Evolutionary conservation across 2,797 vertebrate genomes (phyloP).

Genomic region (Margarornis squamiger): DNA sequence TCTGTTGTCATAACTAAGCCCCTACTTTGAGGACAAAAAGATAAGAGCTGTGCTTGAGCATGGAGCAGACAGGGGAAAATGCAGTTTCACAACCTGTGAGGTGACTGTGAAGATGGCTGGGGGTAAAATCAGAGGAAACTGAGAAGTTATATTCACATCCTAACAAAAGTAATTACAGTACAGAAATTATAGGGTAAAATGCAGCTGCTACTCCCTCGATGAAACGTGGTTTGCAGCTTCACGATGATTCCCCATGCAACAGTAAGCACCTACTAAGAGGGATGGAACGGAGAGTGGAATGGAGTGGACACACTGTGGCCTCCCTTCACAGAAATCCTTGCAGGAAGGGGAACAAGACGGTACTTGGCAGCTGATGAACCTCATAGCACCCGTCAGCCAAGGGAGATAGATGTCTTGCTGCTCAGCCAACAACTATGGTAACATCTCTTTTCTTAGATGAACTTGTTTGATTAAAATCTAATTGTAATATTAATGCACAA

Average conservation of each 20-base stretch:
- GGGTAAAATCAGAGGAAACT: background rate
- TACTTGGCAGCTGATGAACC: background rate
- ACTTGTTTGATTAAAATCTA: background rate
- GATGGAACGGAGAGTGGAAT: background rate
- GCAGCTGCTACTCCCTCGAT: background rate
- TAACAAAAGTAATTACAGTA: background rate
- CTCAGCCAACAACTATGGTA: background rate
- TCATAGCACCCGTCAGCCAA: background rate
- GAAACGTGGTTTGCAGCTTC: background rate
- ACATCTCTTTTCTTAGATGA: background rate
- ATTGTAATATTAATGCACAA: background rate
- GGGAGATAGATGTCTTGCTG: background rate
- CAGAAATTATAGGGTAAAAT: background rate
- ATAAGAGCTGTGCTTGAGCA: background rate
- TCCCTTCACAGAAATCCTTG: background rate
- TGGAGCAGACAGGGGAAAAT: background rate
- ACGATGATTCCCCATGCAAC: background rate
- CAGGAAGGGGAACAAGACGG: background rate
- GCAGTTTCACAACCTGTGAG: background rate
- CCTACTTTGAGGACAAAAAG: background rate
- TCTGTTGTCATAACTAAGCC: background rate
- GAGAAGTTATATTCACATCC: background rate
- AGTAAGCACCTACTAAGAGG: background rate
- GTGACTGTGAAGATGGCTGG: background rate
- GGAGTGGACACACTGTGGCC: background rate